Conservation (phyloP, 1,140 invertebrate species). For the Oncopeltus fasciatus region DNA sequence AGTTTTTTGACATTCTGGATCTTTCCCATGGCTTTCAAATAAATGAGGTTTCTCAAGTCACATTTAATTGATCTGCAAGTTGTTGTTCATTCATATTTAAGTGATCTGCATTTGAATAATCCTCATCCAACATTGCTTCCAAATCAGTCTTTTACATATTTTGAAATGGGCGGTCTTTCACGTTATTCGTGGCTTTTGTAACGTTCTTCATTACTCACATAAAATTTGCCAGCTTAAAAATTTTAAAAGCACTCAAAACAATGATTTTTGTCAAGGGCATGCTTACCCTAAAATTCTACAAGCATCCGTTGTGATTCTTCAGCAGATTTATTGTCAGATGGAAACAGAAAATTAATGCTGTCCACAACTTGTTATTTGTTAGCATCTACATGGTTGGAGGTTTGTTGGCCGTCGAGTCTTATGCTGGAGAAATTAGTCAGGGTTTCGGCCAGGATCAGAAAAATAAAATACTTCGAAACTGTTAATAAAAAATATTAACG, state of each 20-base stretch:
- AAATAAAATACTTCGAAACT: no score
- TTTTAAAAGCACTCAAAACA: neutral
- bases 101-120: neutral
- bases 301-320: neutral
- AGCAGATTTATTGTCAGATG: neutral
- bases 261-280: neutral
- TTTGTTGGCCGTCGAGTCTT: no score
- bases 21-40: neutral
- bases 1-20: neutral
- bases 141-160: no score
- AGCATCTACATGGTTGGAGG: no score
- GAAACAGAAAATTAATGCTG: neutral
- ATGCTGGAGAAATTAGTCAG: no score
- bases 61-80: neutral
- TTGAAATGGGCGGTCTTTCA: no score
- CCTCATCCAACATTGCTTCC: neutral
- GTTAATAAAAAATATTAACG: no score
- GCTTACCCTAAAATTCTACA: neutral
- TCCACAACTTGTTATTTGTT: neutral
- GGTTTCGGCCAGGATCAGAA: no score
- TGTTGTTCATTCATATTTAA: no score
- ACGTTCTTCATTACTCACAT: neutral
- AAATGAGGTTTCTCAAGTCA: neutral
- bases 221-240: neutral
- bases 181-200: no score